These are phyloP conservation scores for Lamellibrachia luymesi DNA, from an alignment of 1,140 invertebrate species.

Conservation along the genomic window DNA sequence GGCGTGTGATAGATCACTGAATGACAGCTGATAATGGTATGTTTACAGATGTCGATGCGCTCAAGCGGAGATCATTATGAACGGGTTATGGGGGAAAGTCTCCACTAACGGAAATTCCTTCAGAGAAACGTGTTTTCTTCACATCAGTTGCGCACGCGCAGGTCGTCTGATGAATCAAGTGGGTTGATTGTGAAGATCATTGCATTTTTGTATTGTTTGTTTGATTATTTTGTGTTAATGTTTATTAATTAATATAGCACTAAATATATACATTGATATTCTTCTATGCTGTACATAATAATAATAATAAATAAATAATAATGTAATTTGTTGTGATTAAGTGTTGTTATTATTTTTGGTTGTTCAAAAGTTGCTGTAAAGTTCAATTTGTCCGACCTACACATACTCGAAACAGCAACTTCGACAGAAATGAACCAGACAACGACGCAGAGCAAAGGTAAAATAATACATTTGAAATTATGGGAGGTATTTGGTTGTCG, in stretches of 20 bases:
- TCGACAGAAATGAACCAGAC: neutral
- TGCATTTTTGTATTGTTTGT: neutral
- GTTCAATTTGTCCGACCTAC: too few species aligned
- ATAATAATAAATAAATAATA: too few species aligned
- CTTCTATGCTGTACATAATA: too few species aligned
- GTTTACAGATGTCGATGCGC: neutral
- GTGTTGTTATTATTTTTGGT: neutral
- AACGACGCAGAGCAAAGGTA: neutral
- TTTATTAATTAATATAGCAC: too few species aligned
- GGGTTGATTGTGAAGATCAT: neutral
- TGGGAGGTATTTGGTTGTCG: neutral
- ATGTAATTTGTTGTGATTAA: neutral
- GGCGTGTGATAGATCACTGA: neutral
- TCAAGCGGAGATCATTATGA: neutral
- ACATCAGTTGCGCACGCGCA: neutral
- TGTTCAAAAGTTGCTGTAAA: neutral
- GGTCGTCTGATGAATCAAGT: neutral
- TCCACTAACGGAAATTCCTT: neutral
- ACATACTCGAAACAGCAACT: neutral
- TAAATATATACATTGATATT: too few species aligned
- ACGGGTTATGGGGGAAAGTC: neutral
- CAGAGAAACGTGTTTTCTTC: neutral
- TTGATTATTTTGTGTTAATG: too few species aligned
- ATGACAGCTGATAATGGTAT: neutral
- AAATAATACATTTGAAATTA: neutral